Evolutionary conservation across 2,113 vertebrate species (phyloP).

Genomic region (Bujurquina vittata): DNA sequence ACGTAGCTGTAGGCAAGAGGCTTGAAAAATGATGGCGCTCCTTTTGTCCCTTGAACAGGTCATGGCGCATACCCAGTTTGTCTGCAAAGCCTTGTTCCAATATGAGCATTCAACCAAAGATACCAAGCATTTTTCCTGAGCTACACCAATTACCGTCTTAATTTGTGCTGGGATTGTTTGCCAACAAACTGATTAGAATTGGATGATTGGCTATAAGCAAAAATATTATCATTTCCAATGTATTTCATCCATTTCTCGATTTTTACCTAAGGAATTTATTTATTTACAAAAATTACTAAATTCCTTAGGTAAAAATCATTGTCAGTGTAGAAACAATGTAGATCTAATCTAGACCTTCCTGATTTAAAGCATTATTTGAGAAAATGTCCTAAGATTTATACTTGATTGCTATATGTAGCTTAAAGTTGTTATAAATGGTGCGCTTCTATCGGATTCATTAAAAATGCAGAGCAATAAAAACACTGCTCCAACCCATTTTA

Average conservation of each 20-base stretch:
- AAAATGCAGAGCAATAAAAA: neutral
- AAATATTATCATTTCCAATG: neutral
- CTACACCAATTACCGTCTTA: neutral
- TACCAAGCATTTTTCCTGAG: neutral
- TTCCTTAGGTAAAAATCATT: too few species aligned
- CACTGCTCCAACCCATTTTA: neutral
- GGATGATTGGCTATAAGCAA: neutral
- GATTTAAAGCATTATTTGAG: too few species aligned
- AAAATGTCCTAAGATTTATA: too few species aligned
- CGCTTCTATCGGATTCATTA: neutral
- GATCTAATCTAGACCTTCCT: neutral
- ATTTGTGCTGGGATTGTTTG: neutral
- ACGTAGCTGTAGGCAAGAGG: slow-evolving; percentile 55
- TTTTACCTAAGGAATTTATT: too few species aligned
- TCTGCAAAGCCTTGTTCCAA: slow-evolving; percentile 23
- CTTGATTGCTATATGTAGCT: too few species aligned
- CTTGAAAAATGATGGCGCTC: slow-evolving; percentile 46
- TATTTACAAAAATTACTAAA: too few species aligned
- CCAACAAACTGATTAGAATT: neutral
- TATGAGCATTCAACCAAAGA: slow-evolving; percentile 17
- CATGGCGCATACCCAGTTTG: slow-evolving; percentile 49
- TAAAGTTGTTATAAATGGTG: neutral
- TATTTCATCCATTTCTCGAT: neutral
- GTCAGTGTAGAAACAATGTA: neutral
- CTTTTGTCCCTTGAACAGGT: slow-evolving; percentile 47